Percentiles rank a stretch among this genome's conserved stretches.
Evolutionary conservation across 1,140 invertebrate species (phyloP).

Genomic region (Asobara japonica): DNA sequence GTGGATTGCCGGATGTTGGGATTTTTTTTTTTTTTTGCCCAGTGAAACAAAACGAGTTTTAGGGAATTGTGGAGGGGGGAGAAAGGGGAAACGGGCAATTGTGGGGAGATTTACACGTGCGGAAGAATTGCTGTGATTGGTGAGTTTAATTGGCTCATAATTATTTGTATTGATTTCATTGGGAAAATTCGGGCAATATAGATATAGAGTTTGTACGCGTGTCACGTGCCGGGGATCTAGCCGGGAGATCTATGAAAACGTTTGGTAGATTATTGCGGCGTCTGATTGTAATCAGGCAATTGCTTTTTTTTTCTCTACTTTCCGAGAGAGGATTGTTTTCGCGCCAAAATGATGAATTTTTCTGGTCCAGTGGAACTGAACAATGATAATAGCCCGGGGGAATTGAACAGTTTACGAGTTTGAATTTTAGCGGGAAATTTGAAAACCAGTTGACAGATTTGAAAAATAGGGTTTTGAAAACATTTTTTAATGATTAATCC

Average conservation of each 20-base stretch:
- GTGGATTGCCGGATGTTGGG: too few species aligned
- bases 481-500: too few species aligned
- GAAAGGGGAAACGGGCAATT: not conserved
- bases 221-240: constrained; percentile 34
- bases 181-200: not conserved
- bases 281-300: not conserved
- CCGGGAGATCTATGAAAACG: constrained; percentile 22
- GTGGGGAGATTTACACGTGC: not conserved
- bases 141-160: not conserved
- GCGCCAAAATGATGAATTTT: too few species aligned
- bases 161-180: not conserved
- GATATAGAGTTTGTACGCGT: constrained; percentile 5
- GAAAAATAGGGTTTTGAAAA: too few species aligned
- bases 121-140: not conserved
- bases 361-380: too few species aligned
- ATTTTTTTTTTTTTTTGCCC: not conserved
- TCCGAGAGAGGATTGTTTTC: too few species aligned
- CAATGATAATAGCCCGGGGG: too few species aligned
- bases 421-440: too few species aligned
- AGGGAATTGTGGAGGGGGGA: not conserved
- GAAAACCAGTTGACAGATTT: too few species aligned
- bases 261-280: constrained; percentile 22
- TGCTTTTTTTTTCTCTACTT: too few species aligned
- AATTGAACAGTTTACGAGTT: too few species aligned
- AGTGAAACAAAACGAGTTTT: not conserved